These are phyloP conservation scores for Lepidochrysops patricia DNA, from an alignment of 2,888 invertebrate genomes.

Conservation along the genomic window DNA sequence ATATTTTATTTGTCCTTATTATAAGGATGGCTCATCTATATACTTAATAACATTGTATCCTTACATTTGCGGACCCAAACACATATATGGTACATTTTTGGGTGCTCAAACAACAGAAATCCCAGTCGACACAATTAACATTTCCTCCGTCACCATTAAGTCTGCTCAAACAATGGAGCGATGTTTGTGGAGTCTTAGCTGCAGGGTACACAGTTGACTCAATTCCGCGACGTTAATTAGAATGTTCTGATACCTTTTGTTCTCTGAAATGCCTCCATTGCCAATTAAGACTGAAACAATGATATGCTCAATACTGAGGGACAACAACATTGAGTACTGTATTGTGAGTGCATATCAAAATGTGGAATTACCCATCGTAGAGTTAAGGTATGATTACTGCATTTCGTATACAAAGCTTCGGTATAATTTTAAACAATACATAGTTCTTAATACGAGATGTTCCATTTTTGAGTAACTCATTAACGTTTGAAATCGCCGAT, in stretches of 20 bases:
- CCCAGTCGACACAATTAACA: slow-evolving; percentile 63
- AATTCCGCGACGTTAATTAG: slow-evolving; percentile 29
- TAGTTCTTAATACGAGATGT: no score
- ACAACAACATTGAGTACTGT: slow-evolving; percentile 36
- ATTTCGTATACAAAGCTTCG: no score
- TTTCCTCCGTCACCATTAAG: slow-evolving; percentile 66
- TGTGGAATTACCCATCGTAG: no score
- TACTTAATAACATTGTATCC: no score
- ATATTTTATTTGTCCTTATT: no score
- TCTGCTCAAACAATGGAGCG: slow-evolving; percentile 38
- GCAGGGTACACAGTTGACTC: slow-evolving; percentile 27
- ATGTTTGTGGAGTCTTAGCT: slow-evolving; percentile 44
- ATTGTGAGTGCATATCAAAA: neutral
- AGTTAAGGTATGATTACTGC: no score
- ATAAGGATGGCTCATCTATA: no score
- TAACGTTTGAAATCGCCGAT: no score
- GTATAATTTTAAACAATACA: no score
- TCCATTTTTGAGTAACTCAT: no score
- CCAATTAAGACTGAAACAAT: slow-evolving; percentile 26
- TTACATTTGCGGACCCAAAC: neutral
- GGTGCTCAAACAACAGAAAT: slow-evolving; percentile 43
- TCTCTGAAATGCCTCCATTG: slow-evolving; percentile 24
- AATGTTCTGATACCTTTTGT: slow-evolving; percentile 28
- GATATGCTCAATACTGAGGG: slow-evolving; percentile 10
- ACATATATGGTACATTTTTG: slow-evolving; percentile 18